Percentiles rank a stretch among this genome's conserved stretches.
Conservation (phyloP, 1,140 invertebrate genomes). For the Heterodera schachtii region DNA sequence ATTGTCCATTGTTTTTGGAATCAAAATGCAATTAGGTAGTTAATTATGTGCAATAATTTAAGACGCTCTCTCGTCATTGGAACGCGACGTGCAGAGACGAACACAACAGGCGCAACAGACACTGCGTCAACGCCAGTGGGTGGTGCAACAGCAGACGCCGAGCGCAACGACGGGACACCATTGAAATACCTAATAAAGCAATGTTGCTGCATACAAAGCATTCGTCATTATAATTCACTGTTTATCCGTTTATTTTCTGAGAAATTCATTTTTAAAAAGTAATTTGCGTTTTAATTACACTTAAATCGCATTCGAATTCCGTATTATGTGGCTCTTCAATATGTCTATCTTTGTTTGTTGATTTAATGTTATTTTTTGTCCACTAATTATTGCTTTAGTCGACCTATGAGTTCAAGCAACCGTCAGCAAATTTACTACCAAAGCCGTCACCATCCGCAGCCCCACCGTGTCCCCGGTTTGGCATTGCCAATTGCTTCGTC, state of each 20-base stretch:
- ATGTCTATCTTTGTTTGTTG: neutral
- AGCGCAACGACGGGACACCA: conserved; percentile 6
- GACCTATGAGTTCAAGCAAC: conserved; percentile 17
- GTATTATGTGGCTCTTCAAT: too few relatives aligned
- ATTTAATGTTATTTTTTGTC: neutral
- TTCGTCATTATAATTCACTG: neutral
- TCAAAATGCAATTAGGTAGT: neutral
- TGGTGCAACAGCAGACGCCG: conserved; percentile 4
- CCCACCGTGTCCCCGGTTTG: neutral
- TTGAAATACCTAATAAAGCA: conserved; percentile 11
- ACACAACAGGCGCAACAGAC: conserved; percentile 49
- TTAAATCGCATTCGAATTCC: too few relatives aligned
- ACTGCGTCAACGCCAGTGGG: conserved; percentile 35
- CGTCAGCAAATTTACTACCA: conserved; percentile 23
- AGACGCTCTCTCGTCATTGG: conserved; percentile 45
- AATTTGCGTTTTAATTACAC: too few relatives aligned
- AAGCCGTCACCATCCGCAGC: neutral
- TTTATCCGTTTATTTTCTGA: neutral
- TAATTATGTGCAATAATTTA: neutral
- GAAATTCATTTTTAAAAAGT: too few relatives aligned
- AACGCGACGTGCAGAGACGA: conserved; percentile 42
- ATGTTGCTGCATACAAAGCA: neutral
- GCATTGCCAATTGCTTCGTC: neutral
- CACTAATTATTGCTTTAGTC: conserved; percentile 7
- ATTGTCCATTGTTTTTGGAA: neutral